These are phyloP conservation scores for Uria aalge DNA, from an alignment of 2,113 vertebrate species.

Conservation along the genomic window DNA sequence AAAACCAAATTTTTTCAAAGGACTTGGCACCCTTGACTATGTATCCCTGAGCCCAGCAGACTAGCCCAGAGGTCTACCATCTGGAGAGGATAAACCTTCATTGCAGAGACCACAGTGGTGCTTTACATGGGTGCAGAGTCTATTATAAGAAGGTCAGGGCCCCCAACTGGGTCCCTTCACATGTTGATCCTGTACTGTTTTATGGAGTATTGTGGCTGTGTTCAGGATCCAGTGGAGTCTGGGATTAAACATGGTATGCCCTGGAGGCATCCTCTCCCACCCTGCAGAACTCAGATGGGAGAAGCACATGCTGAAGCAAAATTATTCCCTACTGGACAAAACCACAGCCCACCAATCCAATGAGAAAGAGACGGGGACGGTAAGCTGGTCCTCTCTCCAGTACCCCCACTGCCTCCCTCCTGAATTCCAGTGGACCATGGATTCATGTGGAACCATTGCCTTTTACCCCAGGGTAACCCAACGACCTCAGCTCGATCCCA, in stretches of 20 bases:
- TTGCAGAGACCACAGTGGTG: background rate
- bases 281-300: background rate
- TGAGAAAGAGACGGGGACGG: background rate
- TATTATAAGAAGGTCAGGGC: background rate
- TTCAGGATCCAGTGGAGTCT: background rate
- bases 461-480: background rate
- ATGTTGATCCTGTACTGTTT: background rate
- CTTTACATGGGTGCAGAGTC: background rate
- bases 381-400: background rate
- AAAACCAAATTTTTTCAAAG: background rate
- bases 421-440: background rate
- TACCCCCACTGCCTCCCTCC: background rate
- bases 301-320: background rate
- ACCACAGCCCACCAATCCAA: background rate
- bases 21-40: background rate
- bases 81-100: background rate
- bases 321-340: background rate
- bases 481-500: background rate
- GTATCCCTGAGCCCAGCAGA: background rate
- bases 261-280: background rate
- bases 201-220: background rate
- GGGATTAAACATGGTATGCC: background rate
- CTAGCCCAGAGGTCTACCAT: background rate
- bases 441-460: accelerated
- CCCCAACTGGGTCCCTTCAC: background rate